Conservation (phyloP, 2,888 invertebrate species). For the Alcis repandata region DNA sequence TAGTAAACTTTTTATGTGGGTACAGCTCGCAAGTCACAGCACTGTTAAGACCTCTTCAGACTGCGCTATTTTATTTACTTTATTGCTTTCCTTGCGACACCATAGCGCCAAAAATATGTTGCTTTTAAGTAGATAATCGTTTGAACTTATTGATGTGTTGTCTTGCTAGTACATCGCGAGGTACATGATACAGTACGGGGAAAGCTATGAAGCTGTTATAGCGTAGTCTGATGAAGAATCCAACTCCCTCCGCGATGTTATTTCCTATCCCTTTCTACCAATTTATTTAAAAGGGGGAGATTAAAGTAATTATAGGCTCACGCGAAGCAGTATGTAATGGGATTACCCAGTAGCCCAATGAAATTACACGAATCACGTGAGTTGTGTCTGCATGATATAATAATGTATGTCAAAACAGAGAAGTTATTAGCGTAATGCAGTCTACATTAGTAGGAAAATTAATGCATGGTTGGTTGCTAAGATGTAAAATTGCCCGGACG, state of each 20-base stretch:
- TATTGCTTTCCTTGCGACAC: not conserved
- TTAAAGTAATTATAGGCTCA: slow-evolving; percentile 44
- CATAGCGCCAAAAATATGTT: too few relatives aligned
- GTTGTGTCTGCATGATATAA: slow-evolving; percentile 5
- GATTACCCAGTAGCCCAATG: slow-evolving; percentile 44
- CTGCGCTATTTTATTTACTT: not conserved
- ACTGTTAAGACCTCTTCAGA: slow-evolving; percentile 5
- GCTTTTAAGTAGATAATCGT: too few relatives aligned
- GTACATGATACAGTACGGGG: not conserved
- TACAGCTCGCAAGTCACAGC: slow-evolving; percentile 8
- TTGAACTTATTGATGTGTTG: too few relatives aligned
- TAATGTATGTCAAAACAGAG: slow-evolving; percentile 16
- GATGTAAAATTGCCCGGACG: slow-evolving; percentile 1
- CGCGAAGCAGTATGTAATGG: slow-evolving; percentile 48
- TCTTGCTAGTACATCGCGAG: too few relatives aligned
- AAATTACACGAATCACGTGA: slow-evolving; percentile 14
- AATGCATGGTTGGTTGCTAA: not conserved
- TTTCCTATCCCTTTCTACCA: slow-evolving; percentile 53
- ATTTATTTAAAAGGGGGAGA: slow-evolving; percentile 58
- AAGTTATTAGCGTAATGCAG: slow-evolving; percentile 13
- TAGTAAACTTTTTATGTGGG: slow-evolving; percentile 32
- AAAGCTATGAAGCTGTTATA: not conserved
- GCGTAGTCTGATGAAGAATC: slow-evolving; percentile 5
- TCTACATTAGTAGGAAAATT: slow-evolving; percentile 5
- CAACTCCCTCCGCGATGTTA: slow-evolving; percentile 36